Conservation (phyloP, 1,140 invertebrate species). For the Meloidogyne floridensis region DNA sequence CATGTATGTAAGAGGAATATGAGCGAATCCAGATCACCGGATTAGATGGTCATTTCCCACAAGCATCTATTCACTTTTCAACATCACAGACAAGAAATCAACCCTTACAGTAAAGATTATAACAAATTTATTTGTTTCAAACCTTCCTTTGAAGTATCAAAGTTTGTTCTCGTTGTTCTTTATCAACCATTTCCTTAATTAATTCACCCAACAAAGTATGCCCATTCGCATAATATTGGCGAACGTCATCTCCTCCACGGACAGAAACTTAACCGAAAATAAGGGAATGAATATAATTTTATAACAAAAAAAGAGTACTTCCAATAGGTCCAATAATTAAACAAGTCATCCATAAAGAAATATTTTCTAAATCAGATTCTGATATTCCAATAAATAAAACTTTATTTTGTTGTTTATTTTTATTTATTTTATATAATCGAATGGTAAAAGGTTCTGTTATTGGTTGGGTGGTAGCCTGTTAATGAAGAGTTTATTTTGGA, state of each 20-base stretch:
- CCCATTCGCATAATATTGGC: constrained; percentile 28
- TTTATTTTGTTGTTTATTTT: constrained; percentile 29
- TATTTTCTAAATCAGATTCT: constrained; percentile 32
- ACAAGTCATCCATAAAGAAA: constrained; percentile 24
- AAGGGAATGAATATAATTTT: not conserved
- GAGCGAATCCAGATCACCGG: no score
- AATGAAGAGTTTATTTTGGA: not conserved
- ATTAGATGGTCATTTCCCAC: no score
- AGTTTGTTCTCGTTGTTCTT: constrained; percentile 40
- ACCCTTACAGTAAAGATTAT: no score
- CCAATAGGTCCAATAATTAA: constrained; percentile 23
- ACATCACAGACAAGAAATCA: no score
- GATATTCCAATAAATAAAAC: constrained; percentile 36
- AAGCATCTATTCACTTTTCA: no score
- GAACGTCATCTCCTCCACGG: constrained; percentile 17
- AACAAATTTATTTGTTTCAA: not conserved
- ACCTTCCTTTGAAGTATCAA: constrained; percentile 12
- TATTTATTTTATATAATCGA: constrained; percentile 24
- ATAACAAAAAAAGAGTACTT: not conserved
- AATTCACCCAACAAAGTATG: constrained; percentile 21
- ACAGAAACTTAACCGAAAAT: not conserved
- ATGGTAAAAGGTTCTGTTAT: constrained; percentile 44
- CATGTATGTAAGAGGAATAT: no score
- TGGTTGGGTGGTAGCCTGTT: not conserved
- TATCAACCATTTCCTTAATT: constrained; percentile 38